Evolutionary conservation across 2,113 vertebrate species (phyloP), one percentile per base, ranked within the genome.

Genomic region (Rhegmatorhina hoffmannsi): DNA sequence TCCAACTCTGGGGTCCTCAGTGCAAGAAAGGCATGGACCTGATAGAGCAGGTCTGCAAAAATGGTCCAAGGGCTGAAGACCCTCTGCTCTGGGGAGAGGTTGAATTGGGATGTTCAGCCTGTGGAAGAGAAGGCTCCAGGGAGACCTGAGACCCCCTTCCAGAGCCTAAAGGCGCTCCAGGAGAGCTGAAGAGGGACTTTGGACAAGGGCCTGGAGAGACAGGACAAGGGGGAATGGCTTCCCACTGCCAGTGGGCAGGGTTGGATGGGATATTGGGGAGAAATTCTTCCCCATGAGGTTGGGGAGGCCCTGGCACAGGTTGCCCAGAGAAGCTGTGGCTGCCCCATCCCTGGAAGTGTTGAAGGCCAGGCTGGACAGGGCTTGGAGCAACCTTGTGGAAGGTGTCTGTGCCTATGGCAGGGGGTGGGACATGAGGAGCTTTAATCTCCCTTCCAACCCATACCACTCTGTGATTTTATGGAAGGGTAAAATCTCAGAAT

Each of bases 281-380:
- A 7, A 72, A 34, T 26, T 49, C 2, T 5, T 60, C 11, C 2
- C 18, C 17, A 4, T 28, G 40, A 34, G 10, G 11, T 19, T 75
- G 62, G 5, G 0, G 1, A 67, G 16, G 10, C 24, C 19, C 40
- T 94, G 75, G 40, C 26, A 17, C 9, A 33, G 28, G 19, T 2
- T 8, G 0, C 0, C 9, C 33, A 29, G 75, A 52, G 75, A 0
- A 40, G 8, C 8, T 94, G 33, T 56, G 52, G 17, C 2, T 81
- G 64, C 34, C 16, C 13, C 52, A 20, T 29, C 6, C 1, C 1
- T 73, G 53, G 14, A 1, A 62, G 23, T 34, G 67, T 23, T 21
- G 20, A 23, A 52, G 14, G 63, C 2, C 9, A 9, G 40, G 6
- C 0, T 88, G 53, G 26, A 68, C 0, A 0, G 20, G 40, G 10